Conservation (phyloP, 2,888 invertebrate species). For the Lasioglossum marginatum region DNA sequence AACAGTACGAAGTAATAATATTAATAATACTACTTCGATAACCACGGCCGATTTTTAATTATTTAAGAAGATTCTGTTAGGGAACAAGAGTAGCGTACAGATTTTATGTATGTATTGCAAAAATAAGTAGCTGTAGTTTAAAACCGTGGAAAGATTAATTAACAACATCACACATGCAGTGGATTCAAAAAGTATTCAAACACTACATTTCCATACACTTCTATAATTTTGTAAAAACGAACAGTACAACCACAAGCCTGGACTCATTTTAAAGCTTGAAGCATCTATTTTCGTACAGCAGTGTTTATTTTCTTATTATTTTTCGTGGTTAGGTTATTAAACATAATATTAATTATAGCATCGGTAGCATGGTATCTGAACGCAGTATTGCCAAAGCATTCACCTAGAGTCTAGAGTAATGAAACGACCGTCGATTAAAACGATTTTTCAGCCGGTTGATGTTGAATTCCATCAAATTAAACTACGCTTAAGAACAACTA, state of each 20-base stretch:
- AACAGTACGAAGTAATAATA: not conserved
- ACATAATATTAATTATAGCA: accelerated
- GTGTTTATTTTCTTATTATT: too few species aligned
- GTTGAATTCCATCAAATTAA: conserved; percentile 32
- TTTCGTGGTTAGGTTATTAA: too few species aligned
- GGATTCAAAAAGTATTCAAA: too few species aligned
- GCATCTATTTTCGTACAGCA: too few species aligned
- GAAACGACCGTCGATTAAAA: not conserved
- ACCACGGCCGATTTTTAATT: not conserved
- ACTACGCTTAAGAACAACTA: conserved; percentile 1
- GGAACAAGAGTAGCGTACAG: not conserved
- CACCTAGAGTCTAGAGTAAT: not conserved
- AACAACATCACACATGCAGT: too few species aligned
- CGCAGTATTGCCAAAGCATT: not conserved
- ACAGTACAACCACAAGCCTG: too few species aligned
- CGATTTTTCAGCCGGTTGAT: conserved; percentile 40
- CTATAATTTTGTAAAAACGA: too few species aligned
- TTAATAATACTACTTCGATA: not conserved
- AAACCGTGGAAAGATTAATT: too few species aligned
- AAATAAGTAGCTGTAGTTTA: too few species aligned
- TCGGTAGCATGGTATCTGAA: not conserved
- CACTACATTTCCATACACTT: too few species aligned
- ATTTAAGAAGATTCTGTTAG: not conserved
- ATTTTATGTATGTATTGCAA: too few species aligned
- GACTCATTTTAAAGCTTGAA: too few species aligned